These are phyloP conservation scores for Spodoptera litura DNA, from an alignment of 1,140 invertebrate genomes.

Conservation along the genomic window DNA sequence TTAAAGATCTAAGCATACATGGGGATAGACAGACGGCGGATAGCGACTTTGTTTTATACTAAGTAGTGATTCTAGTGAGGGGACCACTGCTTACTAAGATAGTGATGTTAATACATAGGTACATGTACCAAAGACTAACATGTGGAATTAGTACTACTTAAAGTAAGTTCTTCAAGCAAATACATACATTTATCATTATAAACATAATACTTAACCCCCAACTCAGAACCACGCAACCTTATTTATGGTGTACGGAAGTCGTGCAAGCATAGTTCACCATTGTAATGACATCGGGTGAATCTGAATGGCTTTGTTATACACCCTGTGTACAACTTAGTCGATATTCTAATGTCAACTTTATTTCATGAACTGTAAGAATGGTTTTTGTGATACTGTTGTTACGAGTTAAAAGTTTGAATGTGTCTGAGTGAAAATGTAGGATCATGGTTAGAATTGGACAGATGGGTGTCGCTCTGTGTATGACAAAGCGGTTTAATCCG, in stretches of 20 bases:
- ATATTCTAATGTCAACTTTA: not conserved
- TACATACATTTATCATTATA: not conserved
- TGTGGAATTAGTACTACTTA: not conserved
- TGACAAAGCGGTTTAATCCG: too few relatives aligned
- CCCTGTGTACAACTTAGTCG: not conserved
- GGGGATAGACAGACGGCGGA: too few relatives aligned
- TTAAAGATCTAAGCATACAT: too few relatives aligned
- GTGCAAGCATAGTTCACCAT: slow-evolving; percentile 25
- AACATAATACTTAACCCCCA: slow-evolving; percentile 6
- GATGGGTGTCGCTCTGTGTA: too few relatives aligned
- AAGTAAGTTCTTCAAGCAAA: not conserved
- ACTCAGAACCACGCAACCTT: not conserved
- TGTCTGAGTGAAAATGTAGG: not conserved
- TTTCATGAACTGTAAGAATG: too few relatives aligned
- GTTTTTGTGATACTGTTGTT: not conserved
- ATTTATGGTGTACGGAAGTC: slow-evolving; percentile 6
- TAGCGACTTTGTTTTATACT: too few relatives aligned
- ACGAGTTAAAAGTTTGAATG: not conserved
- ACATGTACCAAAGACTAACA: too few relatives aligned
- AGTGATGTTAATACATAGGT: too few relatives aligned
- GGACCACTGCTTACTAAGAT: too few relatives aligned
- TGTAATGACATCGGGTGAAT: slow-evolving; percentile 13
- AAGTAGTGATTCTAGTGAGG: too few relatives aligned
- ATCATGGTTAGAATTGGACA: too few relatives aligned
- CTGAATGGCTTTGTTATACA: slow-evolving; percentile 20